A percentile compares a stretch with the other conserved stretches of the same genome.
These are phyloP conservation scores for Cephalopterus ornatus DNA, from an alignment of 2,113 vertebrate genomes.

Conservation along the genomic window DNA sequence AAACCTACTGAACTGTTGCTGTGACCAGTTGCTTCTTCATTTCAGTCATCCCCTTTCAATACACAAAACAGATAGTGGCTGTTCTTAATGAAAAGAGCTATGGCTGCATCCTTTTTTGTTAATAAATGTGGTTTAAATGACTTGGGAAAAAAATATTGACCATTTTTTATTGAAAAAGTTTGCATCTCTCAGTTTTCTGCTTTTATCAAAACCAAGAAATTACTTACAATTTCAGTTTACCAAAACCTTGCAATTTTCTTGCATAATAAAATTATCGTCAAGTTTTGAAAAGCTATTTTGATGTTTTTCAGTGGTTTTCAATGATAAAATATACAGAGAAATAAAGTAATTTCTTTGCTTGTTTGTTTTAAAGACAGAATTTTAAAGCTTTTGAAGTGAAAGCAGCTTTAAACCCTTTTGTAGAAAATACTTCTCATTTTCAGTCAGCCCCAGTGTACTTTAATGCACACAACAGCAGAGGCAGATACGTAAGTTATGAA, in stretches of 20 bases:
- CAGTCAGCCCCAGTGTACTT: not conserved
- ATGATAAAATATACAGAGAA: not conserved
- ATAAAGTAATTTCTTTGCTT: not conserved
- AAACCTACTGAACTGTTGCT: constrained; percentile 19
- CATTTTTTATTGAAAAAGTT: not conserved
- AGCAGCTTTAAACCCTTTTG: not conserved
- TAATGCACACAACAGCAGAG: not conserved
- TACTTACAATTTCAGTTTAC: not conserved
- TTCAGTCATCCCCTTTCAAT: not conserved
- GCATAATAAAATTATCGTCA: not conserved
- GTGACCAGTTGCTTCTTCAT: constrained; percentile 10
- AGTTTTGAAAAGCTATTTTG: not conserved
- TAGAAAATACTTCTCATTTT: not conserved
- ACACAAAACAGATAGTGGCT: not conserved
- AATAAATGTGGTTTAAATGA: not conserved
- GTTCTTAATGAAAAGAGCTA: not conserved
- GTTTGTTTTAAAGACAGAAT: not conserved
- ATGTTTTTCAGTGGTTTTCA: not conserved
- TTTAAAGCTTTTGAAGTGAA: not conserved
- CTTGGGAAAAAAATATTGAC: not conserved
- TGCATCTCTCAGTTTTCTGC: not conserved
- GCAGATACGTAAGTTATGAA: not conserved
- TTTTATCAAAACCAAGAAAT: not conserved
- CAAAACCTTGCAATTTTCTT: not conserved
- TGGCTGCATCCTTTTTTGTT: not conserved